phyloP scores from a whole-genome alignment of 2,888 invertebrate species.

The Drosophila phalerata region DNA sequence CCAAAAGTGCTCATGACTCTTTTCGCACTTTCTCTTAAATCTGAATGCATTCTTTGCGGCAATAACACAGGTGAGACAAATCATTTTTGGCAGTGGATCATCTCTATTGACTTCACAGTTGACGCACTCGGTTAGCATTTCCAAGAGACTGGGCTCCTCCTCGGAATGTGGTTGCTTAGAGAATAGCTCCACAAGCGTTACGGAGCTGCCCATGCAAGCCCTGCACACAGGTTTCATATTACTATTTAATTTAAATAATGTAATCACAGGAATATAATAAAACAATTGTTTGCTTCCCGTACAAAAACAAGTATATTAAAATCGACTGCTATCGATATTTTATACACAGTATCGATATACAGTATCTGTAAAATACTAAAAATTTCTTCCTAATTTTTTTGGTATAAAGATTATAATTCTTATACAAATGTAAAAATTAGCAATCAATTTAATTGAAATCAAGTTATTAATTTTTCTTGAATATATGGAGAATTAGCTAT shows the following conservation, averaged over 20 bases:
- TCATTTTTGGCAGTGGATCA: slow-evolving; percentile 50
- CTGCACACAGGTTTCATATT: slow-evolving; percentile 42
- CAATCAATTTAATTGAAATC: no score
- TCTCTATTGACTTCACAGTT: slow-evolving; percentile 28
- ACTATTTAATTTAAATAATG: neutral
- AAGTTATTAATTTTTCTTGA: no score
- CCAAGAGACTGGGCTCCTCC: slow-evolving; percentile 35
- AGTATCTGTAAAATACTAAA: neutral
- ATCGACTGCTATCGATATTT: neutral
- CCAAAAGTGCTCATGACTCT: slow-evolving; percentile 29
- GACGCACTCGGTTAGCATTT: slow-evolving; percentile 46
- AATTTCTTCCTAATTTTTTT: no score
- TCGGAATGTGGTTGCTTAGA: neutral
- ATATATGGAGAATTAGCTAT: no score
- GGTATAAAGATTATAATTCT: no score
- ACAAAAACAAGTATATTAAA: neutral
- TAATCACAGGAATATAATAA: neutral
- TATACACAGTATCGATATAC: neutral
- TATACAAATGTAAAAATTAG: no score
- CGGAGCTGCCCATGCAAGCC: slow-evolving; percentile 41
- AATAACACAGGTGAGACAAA: slow-evolving; percentile 42
- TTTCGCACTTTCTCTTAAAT: slow-evolving; percentile 48
- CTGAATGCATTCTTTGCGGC: slow-evolving; percentile 47
- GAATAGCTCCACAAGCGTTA: slow-evolving; percentile 38
- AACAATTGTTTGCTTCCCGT: neutral